A percentile compares a stretch with the other conserved stretches of the same genome.
Evolutionary conservation across 1,140 invertebrate genomes (phyloP).

Genomic region (Ruditapes philippinarum): DNA sequence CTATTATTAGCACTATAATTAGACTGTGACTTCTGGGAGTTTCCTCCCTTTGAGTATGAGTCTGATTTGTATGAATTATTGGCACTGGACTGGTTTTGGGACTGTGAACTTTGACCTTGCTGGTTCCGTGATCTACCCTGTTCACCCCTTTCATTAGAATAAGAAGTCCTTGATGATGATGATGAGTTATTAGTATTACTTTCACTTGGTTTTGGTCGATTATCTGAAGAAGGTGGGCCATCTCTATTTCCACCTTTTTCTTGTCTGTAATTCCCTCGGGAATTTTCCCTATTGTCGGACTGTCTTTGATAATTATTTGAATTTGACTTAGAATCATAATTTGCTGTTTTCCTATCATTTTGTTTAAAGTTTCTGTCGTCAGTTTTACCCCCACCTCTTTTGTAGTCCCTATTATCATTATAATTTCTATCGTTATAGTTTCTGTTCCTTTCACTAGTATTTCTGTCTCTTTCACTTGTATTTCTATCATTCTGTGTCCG

Average conservation of each 20-base stretch:
- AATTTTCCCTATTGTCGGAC: neutral
- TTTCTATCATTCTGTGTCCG: slow-evolving; percentile 15
- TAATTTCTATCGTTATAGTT: slow-evolving; percentile 65
- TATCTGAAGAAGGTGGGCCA: neutral
- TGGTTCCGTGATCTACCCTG: slow-evolving; percentile 10
- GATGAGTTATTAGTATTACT: neutral
- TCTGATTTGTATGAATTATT: slow-evolving; percentile 44
- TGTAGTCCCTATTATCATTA: slow-evolving; percentile 18
- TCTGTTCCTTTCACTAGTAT: slow-evolving; percentile 58
- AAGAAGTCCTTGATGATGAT: neutral
- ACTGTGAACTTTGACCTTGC: slow-evolving; percentile 3
- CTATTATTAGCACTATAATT: slow-evolving; percentile 30
- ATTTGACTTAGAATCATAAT: slow-evolving; percentile 36
- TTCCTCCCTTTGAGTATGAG: slow-evolving; percentile 40
- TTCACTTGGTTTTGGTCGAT: neutral
- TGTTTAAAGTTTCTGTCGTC: slow-evolving; percentile 41
- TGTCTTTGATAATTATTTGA: slow-evolving; percentile 39
- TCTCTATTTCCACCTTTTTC: neutral
- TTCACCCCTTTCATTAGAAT: slow-evolving; percentile 38
- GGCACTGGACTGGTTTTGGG: slow-evolving; percentile 28
- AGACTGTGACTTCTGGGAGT: slow-evolving; percentile 31
- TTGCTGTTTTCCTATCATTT: slow-evolving; percentile 16
- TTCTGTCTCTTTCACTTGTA: slow-evolving; percentile 45
- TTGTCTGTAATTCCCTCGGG: neutral
- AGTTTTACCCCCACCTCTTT: slow-evolving; percentile 20